Evolutionary conservation across 2,797 vertebrate genomes (phyloP), one percentile per base, ranked within the genome.

Genomic region (Sebastes diploproa): DNA sequence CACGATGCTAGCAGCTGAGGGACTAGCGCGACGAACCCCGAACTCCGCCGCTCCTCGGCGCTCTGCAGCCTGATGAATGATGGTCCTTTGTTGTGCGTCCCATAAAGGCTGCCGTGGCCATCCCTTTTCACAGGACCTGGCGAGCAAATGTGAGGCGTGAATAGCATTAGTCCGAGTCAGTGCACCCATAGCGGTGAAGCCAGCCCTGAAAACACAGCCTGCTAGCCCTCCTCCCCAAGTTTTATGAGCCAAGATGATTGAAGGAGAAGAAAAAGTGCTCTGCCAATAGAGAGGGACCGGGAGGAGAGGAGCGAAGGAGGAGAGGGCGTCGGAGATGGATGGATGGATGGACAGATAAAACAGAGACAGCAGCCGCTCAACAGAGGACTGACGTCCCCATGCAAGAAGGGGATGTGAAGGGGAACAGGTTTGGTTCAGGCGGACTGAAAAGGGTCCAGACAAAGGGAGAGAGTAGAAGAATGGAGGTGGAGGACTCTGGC

Each of bases 131-230:
- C 66, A 20, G 72, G 87, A 90, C 89, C 86, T 87, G 90, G 86
- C 82, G 82, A 90, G 93, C 92, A 92, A 94, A 94, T 91, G 92
- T 83, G 87, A 91, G 89, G 87, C 87, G 86, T 93, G 91, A 94
- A 94, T 94, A 91, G 92, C 91, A 94, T 94, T 94, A 95, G 92
- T 95, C 88, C 93, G 81, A 95, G 94, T 95, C 93, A 94, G 88
- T 91, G 94, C 90, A 92, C 94, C 91, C 94, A 94, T 91, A 95
- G 93, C 85, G 42, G 93, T 91, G 91, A 87, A 95, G 80, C 94
- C 92, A 94, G 92, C 92, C 94, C 92, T 94, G 92, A 95, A 95
- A 93, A 90, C 83, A 73, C 89, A 82, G 90, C 88, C 92, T 84
- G 88, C 89, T 88, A 42, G 73, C 73, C 82, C 92, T 93, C 92